A percentile compares a stretch with the other conserved stretches of the same genome.
phyloP scores from a whole-genome alignment of 2,888 invertebrate species.

The Phrixothrix hirtus region DNA sequence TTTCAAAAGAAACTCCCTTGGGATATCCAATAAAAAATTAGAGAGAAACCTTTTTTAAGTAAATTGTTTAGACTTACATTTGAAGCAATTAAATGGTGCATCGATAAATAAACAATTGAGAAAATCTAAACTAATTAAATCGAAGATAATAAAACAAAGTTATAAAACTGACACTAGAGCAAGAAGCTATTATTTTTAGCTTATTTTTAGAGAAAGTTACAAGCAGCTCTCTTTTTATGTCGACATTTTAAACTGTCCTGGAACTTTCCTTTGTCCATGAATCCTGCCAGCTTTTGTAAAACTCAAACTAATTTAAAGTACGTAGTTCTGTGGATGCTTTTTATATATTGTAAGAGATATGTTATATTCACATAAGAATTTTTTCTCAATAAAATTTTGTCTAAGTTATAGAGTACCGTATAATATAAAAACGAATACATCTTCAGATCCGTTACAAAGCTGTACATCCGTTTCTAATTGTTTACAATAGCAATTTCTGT shows the following conservation, averaged over 20 bases:
- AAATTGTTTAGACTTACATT: too few species aligned
- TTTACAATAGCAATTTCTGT: too few species aligned
- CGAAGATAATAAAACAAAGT: constrained; percentile 6
- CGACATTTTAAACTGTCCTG: constrained; percentile 16
- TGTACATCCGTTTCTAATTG: background rate
- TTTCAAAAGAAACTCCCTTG: too few species aligned
- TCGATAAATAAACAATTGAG: too few species aligned
- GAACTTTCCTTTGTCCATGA: constrained; percentile 15
- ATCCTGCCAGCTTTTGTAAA: constrained; percentile 7
- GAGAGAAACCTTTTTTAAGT: too few species aligned
- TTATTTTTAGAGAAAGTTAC: constrained; percentile 12
- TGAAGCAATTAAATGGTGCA: too few species aligned
- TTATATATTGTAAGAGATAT: too few species aligned
- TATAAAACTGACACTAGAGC: background rate
- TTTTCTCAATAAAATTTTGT: too few species aligned
- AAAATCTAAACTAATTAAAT: constrained; percentile 15
- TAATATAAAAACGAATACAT: background rate
- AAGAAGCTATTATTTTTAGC: constrained; percentile 12
- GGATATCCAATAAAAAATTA: background rate
- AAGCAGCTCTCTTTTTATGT: constrained; percentile 10
- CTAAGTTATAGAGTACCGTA: too few species aligned
- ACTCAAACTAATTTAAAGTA: constrained; percentile 16
- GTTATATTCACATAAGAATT: too few species aligned
- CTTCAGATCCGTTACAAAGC: background rate
- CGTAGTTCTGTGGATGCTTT: background rate